These are phyloP conservation scores for Hyppa rectilinea DNA, from an alignment of 2,888 invertebrate species.

Conservation along the genomic window DNA sequence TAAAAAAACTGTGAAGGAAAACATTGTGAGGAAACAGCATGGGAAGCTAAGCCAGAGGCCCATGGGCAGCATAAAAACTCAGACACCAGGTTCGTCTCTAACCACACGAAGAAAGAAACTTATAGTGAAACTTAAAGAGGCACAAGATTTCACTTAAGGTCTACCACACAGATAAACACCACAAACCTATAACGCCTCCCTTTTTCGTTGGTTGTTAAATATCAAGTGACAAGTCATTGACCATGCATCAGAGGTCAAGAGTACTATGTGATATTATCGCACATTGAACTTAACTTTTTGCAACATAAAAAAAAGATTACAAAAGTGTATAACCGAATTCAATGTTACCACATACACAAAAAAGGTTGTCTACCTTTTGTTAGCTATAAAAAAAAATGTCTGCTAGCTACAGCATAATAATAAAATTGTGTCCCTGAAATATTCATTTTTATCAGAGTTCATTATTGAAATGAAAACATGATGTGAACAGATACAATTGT, in stretches of 20 bases:
- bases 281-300: slow-evolving; percentile 3
- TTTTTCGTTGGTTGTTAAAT: too few relatives aligned
- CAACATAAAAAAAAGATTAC: neutral
- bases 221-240: slow-evolving; percentile 1
- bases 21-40: too few relatives aligned
- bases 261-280: too few relatives aligned
- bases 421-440: neutral
- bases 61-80: too few relatives aligned
- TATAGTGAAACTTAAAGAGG: too few relatives aligned
- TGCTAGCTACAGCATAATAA: slow-evolving; percentile 1
- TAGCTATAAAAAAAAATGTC: neutral
- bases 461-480: slow-evolving; percentile 49
- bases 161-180: too few relatives aligned
- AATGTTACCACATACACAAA: slow-evolving; percentile 1
- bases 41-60: too few relatives aligned
- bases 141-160: too few relatives aligned
- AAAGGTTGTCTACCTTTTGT: slow-evolving; percentile 1
- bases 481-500: slow-evolving; percentile 30
- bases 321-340: neutral
- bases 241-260: slow-evolving; percentile 5
- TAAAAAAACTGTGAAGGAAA: too few relatives aligned
- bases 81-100: too few relatives aligned
- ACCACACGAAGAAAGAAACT: too few relatives aligned
- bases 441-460: slow-evolving; percentile 39
- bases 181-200: too few relatives aligned